phyloP scores from a whole-genome alignment of 1,140 invertebrate species.

The Agrilus planipennis region DNA sequence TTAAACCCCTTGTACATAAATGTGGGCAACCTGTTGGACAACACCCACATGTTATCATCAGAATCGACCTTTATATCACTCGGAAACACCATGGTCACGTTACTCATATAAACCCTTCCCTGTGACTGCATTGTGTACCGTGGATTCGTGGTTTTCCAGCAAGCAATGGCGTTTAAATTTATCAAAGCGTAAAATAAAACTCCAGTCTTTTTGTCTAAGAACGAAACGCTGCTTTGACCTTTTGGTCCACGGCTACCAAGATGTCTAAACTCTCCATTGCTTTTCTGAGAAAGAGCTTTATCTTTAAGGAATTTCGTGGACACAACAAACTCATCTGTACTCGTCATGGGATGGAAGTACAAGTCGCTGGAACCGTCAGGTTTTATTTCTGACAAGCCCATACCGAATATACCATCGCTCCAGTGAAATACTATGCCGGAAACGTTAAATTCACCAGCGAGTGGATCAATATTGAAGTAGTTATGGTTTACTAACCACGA shows the following conservation, averaged over 20 bases:
- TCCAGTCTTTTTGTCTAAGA: conserved; percentile 54
- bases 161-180: conserved; percentile 63
- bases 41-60: conserved; percentile 57
- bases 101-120: conserved; percentile 55
- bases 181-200: conserved; percentile 65
- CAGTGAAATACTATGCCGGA: conserved; percentile 59
- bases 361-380: conserved; percentile 54
- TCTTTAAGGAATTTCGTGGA: conserved; percentile 53
- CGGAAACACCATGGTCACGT: conserved; percentile 60
- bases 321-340: conserved; percentile 58
- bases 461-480: conserved; percentile 56
- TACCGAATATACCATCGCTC: conserved; percentile 62
- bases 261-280: conserved; percentile 52
- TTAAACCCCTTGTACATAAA: conserved; percentile 58
- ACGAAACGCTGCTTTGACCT: conserved; percentile 60
- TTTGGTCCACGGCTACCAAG: conserved; percentile 56
- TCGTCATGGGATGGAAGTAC: conserved; percentile 67
- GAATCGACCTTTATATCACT: conserved; percentile 66
- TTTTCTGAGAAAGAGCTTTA: conserved; percentile 36
- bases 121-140: conserved; percentile 52
- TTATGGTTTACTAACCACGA: conserved; percentile 60
- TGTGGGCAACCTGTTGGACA: conserved; percentile 56
- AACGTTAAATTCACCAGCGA: conserved; percentile 57
- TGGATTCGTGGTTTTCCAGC: conserved; percentile 58
- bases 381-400: conserved; percentile 45